Conservation (phyloP, 2,113 vertebrate genomes). For the Isurus oxyrinchus region DNA sequence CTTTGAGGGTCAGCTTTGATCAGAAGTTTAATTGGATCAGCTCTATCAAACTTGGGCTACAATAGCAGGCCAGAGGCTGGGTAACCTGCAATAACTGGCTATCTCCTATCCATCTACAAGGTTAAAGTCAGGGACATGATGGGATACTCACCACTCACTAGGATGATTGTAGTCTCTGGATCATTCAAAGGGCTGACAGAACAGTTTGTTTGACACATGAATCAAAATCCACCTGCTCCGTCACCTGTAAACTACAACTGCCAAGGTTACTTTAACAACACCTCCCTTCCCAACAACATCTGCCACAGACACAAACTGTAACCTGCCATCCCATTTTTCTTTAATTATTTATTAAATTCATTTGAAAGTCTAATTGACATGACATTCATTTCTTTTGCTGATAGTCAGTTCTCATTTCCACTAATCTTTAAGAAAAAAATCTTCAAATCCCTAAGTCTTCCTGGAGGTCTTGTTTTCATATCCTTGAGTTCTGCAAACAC, state of each 20-base stretch:
- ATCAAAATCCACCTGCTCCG: not conserved
- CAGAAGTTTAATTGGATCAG: not conserved
- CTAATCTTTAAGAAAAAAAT: not conserved
- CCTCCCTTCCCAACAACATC: not conserved
- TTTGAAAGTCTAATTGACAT: not conserved
- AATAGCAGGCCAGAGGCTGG: not conserved
- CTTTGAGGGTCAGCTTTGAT: not conserved
- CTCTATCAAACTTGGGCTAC: not conserved
- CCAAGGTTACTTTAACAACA: not conserved
- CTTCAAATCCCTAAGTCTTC: not conserved
- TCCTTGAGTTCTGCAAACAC: too few relatives aligned
- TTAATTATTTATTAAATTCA: not conserved
- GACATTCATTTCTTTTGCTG: not conserved
- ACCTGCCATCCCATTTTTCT: not conserved
- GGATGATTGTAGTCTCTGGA: not conserved
- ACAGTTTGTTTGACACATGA: not conserved
- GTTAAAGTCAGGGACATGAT: not conserved
- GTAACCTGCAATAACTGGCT: not conserved
- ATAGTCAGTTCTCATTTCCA: not conserved
- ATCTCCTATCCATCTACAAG: not conserved
- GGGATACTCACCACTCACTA: not conserved
- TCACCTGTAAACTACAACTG: not conserved
- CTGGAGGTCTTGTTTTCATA: not conserved
- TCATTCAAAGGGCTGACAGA: not conserved
- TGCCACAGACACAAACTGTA: not conserved